A percentile compares a stretch with the other conserved stretches of the same genome.
phyloP scores from a whole-genome alignment of 2,888 invertebrate genomes.

The Meteorus cinctellus region DNA sequence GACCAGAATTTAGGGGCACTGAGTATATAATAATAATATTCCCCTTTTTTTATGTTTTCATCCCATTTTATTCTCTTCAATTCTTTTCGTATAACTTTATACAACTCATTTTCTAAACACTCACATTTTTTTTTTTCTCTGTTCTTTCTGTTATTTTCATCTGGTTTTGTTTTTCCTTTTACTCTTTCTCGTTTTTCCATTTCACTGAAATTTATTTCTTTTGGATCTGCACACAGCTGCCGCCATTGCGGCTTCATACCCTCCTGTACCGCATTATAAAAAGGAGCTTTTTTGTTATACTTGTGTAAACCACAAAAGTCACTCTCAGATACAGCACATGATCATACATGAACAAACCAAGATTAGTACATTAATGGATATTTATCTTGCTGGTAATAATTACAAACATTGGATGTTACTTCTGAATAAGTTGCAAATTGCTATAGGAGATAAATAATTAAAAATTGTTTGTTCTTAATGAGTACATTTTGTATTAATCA shows the following conservation, averaged over 20 bases:
- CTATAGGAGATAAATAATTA: no score
- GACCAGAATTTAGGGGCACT: no score
- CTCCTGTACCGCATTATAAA: background rate
- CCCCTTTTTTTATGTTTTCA: background rate
- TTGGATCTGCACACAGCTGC: conserved; percentile 4
- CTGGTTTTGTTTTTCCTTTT: background rate
- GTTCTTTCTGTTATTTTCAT: background rate
- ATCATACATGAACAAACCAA: background rate
- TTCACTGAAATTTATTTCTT: background rate
- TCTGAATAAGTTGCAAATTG: no score
- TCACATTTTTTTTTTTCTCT: background rate
- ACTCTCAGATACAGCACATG: background rate
- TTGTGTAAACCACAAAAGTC: conserved; percentile 9
- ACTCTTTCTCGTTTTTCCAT: background rate
- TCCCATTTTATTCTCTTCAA: background rate
- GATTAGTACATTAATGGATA: no score
- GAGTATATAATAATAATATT: no score
- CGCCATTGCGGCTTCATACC: background rate
- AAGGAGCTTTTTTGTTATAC: background rate
- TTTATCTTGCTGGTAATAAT: no score
- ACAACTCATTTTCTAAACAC: conserved; percentile 28
- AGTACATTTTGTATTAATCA: no score
- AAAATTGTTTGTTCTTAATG: no score
- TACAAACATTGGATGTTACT: no score
- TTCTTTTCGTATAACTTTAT: conserved; percentile 41